These are phyloP conservation scores for Sinocyclocheilus grahami DNA, from an alignment of 2,113 vertebrate genomes.

Conservation along the genomic window DNA sequence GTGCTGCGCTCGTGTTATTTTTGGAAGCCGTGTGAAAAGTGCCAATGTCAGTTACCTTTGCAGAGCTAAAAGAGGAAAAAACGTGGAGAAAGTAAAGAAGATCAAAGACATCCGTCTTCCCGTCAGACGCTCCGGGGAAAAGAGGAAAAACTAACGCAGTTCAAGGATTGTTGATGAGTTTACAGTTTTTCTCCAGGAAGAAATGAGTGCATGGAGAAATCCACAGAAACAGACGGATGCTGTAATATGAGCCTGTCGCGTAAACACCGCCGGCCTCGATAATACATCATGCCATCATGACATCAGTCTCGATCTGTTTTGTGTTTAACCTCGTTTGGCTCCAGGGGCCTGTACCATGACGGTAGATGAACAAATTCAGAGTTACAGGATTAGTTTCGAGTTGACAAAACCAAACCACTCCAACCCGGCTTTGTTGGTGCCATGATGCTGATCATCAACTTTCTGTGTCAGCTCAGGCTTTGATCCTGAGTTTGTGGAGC, in stretches of 20 bases:
- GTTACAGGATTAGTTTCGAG: no score
- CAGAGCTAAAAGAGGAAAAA: conserved; percentile 12
- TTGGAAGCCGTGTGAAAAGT: conserved; percentile 54
- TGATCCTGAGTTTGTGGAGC: no score
- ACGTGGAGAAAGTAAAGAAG: conserved; percentile 32
- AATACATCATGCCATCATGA: background rate
- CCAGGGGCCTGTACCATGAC: no score
- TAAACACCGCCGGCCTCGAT: background rate
- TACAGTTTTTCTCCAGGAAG: conserved; percentile 41
- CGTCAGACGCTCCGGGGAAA: background rate
- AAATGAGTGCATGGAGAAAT: conserved; percentile 27
- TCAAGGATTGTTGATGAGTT: conserved; percentile 47
- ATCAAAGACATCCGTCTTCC: conserved; percentile 36
- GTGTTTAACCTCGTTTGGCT: background rate
- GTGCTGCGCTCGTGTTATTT: conserved; percentile 60
- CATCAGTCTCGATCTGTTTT: background rate
- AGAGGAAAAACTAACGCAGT: background rate
- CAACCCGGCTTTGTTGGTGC: no score
- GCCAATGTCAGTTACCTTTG: conserved; percentile 4
- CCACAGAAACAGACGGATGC: background rate
- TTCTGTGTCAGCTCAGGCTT: no score
- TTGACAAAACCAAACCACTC: no score
- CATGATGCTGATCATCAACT: no score
- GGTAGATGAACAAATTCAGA: no score
- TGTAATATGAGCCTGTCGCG: background rate